Percentiles rank a stretch among this genome's conserved stretches.
Conservation (phyloP, 2,113 vertebrate genomes). For the Vimba vimba region DNA sequence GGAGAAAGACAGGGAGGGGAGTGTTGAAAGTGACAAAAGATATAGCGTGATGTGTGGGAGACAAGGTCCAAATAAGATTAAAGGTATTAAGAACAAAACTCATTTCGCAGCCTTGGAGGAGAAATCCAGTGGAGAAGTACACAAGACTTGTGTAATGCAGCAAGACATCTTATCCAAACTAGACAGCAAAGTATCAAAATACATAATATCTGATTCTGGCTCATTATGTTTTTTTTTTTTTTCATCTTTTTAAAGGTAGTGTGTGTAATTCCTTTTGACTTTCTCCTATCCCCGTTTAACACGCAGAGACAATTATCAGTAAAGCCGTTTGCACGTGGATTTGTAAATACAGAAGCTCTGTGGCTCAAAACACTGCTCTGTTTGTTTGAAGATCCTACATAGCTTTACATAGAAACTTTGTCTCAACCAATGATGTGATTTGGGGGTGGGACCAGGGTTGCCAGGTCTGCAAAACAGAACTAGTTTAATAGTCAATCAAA, state of each 20-base stretch:
- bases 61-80: conserved; percentile 31
- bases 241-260: background rate
- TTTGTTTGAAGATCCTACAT: background rate
- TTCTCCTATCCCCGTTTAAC: background rate
- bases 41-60: conserved; percentile 34
- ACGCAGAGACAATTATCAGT: background rate
- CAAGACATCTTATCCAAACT: background rate
- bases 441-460: background rate
- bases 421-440: background rate
- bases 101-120: conserved; percentile 71
- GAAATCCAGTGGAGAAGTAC: conserved; percentile 56
- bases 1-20: conserved; percentile 34
- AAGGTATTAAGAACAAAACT: conserved; percentile 32
- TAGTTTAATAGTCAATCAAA: background rate
- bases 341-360: background rate
- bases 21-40: conserved; percentile 22
- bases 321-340: background rate
- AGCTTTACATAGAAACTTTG: background rate
- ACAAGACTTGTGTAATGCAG: conserved; percentile 6
- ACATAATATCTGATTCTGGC: background rate
- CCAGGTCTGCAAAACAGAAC: background rate
- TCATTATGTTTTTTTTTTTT: background rate
- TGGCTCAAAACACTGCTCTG: background rate
- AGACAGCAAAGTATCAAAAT: background rate
- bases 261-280: background rate